Evolutionary conservation across 2,797 vertebrate genomes (phyloP), one percentile per base, ranked within the genome.

Genomic region (Melanotaenia maccullochi): DNA sequence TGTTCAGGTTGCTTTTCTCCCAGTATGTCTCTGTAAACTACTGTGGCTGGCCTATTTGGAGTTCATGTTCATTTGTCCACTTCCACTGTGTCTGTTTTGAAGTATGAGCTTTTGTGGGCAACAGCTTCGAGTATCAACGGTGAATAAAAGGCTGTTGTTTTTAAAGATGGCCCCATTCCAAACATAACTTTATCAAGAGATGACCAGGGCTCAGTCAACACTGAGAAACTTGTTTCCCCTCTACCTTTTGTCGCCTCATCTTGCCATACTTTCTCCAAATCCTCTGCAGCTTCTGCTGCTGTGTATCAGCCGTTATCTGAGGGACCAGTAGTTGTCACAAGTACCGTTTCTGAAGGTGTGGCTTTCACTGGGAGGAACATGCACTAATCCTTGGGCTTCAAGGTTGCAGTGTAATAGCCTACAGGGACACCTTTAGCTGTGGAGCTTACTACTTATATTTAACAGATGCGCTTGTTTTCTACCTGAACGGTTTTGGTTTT

Each of bases 261-360:
- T 78, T 68, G 75, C 75, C 66, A 22, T 65, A 55, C 12, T 38
- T 56, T 70, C 71, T 57, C 44, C 25, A 72, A 75, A 36, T 81
- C 75, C 47, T 42, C 60, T 44, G 36, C 0, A 2, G 33, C 65
- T 65, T 35, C 74, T 65, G 25, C 28, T 0, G 55, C 47, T 47
- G 76, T 71, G 73, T 88, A 81, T 85, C 73, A 75, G 78, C 67
- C 79, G 78, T 81, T 82, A 71, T 81, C 77, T 59, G 51, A 67
- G 51, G 44, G 73, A 60, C 49, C 47, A 38, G 35, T 65, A 57
- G 78, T 74, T n/a, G 49, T 76, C 56, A 2, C 16, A 25, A 68
- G 58, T 49, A 54, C 60, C 70, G 66, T 76, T 82, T 73, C 38
- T 65, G 52, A 67, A 60, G 68, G 9, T 36, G 25, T 5, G 0